phyloP scores from a whole-genome alignment of 2,113 vertebrate genomes.

The Rhadina sibilatrix region DNA sequence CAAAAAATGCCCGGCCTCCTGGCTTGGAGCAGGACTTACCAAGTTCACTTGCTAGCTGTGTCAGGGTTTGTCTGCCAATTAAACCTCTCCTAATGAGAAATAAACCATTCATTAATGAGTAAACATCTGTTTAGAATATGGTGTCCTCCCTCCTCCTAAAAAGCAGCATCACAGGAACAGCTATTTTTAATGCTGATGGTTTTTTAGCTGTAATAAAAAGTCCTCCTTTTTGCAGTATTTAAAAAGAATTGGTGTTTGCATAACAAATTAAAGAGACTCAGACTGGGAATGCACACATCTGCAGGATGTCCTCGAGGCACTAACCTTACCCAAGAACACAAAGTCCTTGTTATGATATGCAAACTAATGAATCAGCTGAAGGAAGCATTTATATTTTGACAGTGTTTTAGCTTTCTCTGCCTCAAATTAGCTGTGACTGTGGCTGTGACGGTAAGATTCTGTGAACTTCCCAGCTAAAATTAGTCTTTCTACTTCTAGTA shows the following conservation, averaged over 20 bases:
- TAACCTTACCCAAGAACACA: conserved; percentile 19
- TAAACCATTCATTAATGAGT: neutral
- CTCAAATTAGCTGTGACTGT: conserved; percentile 1
- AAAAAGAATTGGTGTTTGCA: conserved; percentile 37
- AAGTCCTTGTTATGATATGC: conserved; percentile 16
- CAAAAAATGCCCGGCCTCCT: neutral
- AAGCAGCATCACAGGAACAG: neutral
- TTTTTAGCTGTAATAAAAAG: neutral
- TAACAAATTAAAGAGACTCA: conserved; percentile 46
- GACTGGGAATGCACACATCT: neutral
- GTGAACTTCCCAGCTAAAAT: conserved; percentile 45
- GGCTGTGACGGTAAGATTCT: neutral
- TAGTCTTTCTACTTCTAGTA: neutral
- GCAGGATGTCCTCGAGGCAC: conserved; percentile 11
- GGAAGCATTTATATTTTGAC: conserved; percentile 49
- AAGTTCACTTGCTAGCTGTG: neutral
- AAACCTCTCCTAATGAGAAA: neutral
- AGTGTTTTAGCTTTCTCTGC: conserved; percentile 27
- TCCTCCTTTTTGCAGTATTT: conserved; percentile 26
- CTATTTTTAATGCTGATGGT: neutral
- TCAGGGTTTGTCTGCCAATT: neutral
- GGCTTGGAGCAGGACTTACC: neutral
- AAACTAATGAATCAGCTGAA: neutral
- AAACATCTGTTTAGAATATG: neutral
- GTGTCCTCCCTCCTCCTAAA: neutral